Conservation (phyloP, 2,113 vertebrate genomes). For the Sinocyclocheilus rhinocerous region DNA sequence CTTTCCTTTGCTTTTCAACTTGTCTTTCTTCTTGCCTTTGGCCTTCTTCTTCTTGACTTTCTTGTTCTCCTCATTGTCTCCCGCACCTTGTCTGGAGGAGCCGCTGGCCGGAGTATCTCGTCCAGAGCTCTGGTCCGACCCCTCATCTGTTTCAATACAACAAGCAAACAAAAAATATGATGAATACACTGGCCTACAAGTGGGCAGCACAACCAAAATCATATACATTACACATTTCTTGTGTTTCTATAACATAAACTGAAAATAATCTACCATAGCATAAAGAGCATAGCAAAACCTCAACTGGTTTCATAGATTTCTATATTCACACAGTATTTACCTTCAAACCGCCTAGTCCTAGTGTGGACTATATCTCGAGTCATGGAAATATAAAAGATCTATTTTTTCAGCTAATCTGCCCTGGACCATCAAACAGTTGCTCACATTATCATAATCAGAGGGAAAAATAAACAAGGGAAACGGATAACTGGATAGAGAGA, state of each 20-base stretch:
- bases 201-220: neutral
- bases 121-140: constrained; percentile 89
- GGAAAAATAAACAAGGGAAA: neutral
- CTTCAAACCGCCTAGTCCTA: neutral
- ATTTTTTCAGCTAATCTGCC: neutral
- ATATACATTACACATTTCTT: neutral
- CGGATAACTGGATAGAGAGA: neutral
- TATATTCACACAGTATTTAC: neutral
- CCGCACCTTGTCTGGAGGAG: constrained; percentile 73
- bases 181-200: neutral
- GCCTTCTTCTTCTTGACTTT: constrained; percentile 74
- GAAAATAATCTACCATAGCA: neutral
- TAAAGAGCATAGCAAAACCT: neutral
- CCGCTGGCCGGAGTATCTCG: constrained; percentile 83
- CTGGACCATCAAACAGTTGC: neutral
- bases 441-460: constrained; percentile 21
- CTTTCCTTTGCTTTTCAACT: constrained; percentile 80
- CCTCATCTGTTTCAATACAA: constrained; percentile 75
- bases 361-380: neutral
- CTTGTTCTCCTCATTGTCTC: constrained; percentile 73
- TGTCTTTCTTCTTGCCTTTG: constrained; percentile 83
- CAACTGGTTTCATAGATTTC: neutral
- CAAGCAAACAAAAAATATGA: neutral
- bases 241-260: neutral
- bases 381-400: neutral